Percentiles rank a stretch among this genome's conserved stretches.
Evolutionary conservation across 1,140 invertebrate species (phyloP).

Genomic region (Drosophila sproati): DNA sequence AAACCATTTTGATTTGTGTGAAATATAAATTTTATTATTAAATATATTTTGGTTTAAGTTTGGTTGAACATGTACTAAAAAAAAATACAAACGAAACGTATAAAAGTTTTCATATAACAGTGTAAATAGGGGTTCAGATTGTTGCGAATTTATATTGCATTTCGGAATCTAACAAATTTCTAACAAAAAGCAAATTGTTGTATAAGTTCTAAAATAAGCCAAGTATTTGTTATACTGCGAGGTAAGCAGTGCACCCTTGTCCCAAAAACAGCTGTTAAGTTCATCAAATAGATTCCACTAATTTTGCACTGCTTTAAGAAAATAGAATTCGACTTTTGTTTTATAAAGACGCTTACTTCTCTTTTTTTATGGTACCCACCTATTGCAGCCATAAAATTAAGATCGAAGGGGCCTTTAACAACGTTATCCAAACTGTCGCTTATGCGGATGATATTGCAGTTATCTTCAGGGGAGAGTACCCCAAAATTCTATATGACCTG

Average conservation of each 20-base stretch:
- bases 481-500: too few relatives aligned
- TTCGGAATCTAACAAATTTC: neutral
- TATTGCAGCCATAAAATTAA: neutral
- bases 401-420: neutral
- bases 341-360: neutral
- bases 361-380: too few relatives aligned
- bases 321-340: neutral
- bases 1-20: too few relatives aligned
- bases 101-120: neutral
- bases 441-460: too few relatives aligned
- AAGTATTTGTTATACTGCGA: neutral
- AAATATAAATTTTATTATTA: too few relatives aligned
- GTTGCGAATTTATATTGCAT: neutral
- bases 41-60: too few relatives aligned
- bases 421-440: too few relatives aligned
- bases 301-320: slow-evolving; percentile 1
- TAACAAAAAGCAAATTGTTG: neutral
- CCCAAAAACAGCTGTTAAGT: slow-evolving; percentile 35
- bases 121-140: too few relatives aligned
- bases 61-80: too few relatives aligned
- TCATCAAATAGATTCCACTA: neutral
- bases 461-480: too few relatives aligned
- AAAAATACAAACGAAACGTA: too few relatives aligned
- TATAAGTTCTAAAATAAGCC: neutral
- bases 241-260: slow-evolving; percentile 15